A percentile compares a stretch with the other conserved stretches of the same genome.
Evolutionary conservation across 2,797 vertebrate genomes (phyloP).

Genomic region (Tamandua tetradactyla): DNA sequence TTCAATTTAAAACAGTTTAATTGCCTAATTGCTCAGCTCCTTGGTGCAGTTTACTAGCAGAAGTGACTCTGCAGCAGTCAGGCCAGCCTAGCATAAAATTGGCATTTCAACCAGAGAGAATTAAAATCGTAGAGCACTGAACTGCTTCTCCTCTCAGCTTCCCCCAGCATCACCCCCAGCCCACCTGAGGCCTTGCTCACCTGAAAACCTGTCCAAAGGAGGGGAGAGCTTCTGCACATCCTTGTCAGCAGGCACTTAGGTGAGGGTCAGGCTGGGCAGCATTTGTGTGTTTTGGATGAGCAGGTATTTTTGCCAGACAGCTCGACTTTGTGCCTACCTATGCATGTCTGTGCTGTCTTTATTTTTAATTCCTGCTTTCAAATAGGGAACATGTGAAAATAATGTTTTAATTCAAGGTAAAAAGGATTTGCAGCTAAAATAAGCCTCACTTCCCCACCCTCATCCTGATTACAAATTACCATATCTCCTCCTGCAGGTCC

Average conservation of each 20-base stretch:
- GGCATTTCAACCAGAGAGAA: constrained; percentile 92
- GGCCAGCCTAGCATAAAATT: constrained; percentile 95
- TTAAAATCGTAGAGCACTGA: constrained; percentile 90
- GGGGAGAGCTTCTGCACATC: background rate
- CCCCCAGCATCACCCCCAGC: background rate
- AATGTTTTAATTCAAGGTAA: background rate
- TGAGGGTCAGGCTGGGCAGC: background rate
- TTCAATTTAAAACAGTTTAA: constrained; percentile 92
- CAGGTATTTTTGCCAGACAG: too few species aligned
- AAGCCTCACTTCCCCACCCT: background rate
- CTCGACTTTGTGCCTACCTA: background rate
- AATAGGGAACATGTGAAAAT: background rate
- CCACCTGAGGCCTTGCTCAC: background rate
- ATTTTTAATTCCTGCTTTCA: background rate
- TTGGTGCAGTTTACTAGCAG: constrained; percentile 91
- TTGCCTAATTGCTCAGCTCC: constrained; percentile 94
- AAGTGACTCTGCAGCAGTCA: constrained; percentile 90
- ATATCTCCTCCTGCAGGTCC: background rate
- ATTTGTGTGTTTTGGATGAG: background rate
- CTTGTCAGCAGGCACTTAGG: fast-evolving
- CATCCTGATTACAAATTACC: background rate
- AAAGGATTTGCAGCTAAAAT: background rate
- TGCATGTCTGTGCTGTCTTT: background rate
- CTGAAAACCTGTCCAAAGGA: background rate
- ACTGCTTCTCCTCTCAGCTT: constrained; percentile 81